A percentile compares a stretch with the other conserved stretches of the same genome.
phyloP scores from a whole-genome alignment of 2,888 invertebrate species.

The Invenusta paracnida region DNA sequence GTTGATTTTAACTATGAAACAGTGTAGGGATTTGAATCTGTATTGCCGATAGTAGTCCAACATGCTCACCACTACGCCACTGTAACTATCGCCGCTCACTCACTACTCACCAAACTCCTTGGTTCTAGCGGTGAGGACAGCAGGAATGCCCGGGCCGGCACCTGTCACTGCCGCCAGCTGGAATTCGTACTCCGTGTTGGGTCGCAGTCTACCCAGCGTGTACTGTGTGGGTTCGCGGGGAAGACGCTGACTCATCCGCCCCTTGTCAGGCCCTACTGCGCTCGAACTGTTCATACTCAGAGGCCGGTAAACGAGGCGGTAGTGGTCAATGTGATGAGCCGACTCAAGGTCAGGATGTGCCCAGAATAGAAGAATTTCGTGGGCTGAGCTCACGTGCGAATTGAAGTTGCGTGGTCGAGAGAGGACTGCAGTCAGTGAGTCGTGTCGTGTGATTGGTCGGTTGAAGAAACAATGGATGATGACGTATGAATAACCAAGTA shows the following conservation, averaged over 20 bases:
- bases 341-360: not conserved
- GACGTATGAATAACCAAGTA: not conserved
- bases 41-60: no score
- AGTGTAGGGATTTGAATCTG: no score
- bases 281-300: not conserved
- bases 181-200: constrained; percentile 33
- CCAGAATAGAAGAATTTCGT: not conserved
- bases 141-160: constrained; percentile 4
- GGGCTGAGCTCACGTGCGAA: constrained; percentile 11
- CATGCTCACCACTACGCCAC: no score
- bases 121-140: not conserved
- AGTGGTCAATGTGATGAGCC: not conserved
- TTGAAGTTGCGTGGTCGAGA: constrained; percentile 6
- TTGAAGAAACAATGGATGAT: not conserved
- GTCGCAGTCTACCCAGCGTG: not conserved
- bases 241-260: not conserved
- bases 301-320: not conserved
- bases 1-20: no score
- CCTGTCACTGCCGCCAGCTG: constrained; percentile 21
- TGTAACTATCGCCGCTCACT: no score
- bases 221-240: not conserved
- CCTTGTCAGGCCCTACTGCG: not conserved
- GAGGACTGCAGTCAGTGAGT: not conserved
- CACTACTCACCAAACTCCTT: constrained; percentile 20
- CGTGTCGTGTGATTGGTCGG: not conserved